Base-by-base conservation (phyloP, 2,797 vertebrate species). In the Salarias fasciatus region DNA sequence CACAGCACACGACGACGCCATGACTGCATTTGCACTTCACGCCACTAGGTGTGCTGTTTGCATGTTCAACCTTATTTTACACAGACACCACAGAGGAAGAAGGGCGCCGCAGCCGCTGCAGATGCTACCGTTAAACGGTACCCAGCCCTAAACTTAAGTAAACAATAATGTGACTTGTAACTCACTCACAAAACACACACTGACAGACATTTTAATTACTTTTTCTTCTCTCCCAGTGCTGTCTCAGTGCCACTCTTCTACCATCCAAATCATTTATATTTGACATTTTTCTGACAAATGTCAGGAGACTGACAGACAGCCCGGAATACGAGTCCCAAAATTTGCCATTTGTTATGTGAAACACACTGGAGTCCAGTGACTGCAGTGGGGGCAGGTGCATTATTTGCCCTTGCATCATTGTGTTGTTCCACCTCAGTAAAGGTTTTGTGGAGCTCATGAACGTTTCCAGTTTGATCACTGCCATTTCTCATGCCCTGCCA, bases 401-500 rank as follows among this genome's bases (percentile, higher is more conserved):
- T 36, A 46, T 53, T 69, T 63, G 28, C 35, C 48, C 51, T 55
- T n/a, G 12, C 54, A 62, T 72, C 58, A 37, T 70, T 38, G 51
- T 61, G 58, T 48, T 72, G 53, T 59, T 77, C 31, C 24, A 55
- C 53, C 38, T 54, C 53, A 29, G 43, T 18, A 68, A 76, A 72
- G 71, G 76, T 74, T 86, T 59, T 59, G 56, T 29, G 15, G 58
- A 84, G 57, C 58, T 70, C 63, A 67, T 71, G 72, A 77, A 69
- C 33, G 0, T 77, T 81, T 77, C 69, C 60, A n/a, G 38, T 80
- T 77, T 79, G 78, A 88, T 86, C 69, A 72, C 46, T 44, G 68
- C 63, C 46, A 77, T 86, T 83, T 74, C 60, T 87, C 87, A 76
- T 72, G 64, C 68, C 55, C 52, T 72, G 78, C 80, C 80, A 69